phyloP scores from a whole-genome alignment of 2,113 vertebrate species.

The Seriola rivoliana region DNA sequence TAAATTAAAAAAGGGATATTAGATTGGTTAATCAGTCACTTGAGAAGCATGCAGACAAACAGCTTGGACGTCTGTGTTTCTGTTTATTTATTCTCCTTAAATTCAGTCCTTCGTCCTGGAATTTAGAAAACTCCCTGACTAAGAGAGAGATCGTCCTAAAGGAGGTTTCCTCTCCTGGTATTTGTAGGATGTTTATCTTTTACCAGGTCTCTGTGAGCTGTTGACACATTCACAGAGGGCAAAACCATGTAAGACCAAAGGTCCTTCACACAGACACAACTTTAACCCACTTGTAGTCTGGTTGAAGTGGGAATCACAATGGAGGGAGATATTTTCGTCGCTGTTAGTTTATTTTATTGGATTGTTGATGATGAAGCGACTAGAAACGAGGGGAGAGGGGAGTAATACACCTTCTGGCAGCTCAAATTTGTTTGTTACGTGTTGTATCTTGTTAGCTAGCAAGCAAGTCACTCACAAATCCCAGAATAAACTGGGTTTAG shows the following conservation, averaged over 20 bases:
- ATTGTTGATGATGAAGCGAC: no score
- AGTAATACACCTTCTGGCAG: no score
- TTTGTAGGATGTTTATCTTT: background rate
- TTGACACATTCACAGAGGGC: background rate
- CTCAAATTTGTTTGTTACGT: no score
- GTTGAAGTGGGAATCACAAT: background rate
- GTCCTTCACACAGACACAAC: background rate
- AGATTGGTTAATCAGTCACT: slow-evolving; percentile 17
- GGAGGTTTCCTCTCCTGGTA: background rate
- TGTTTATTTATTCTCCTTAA: background rate
- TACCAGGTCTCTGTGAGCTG: slow-evolving; percentile 8
- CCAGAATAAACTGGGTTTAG: no score
- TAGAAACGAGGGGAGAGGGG: no score
- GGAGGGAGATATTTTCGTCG: no score
- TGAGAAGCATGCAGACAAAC: background rate
- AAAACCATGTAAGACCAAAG: background rate
- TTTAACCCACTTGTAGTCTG: background rate
- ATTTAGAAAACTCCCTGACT: background rate
- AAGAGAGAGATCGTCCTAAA: background rate
- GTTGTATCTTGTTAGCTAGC: no score
- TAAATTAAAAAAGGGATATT: slow-evolving; percentile 33
- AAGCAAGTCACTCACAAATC: no score
- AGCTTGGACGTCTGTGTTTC: background rate
- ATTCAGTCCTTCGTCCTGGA: background rate
- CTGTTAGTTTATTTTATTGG: no score